Base-by-base conservation (phyloP, 2,888 invertebrate species). In the Belgica antarctica region DNA sequence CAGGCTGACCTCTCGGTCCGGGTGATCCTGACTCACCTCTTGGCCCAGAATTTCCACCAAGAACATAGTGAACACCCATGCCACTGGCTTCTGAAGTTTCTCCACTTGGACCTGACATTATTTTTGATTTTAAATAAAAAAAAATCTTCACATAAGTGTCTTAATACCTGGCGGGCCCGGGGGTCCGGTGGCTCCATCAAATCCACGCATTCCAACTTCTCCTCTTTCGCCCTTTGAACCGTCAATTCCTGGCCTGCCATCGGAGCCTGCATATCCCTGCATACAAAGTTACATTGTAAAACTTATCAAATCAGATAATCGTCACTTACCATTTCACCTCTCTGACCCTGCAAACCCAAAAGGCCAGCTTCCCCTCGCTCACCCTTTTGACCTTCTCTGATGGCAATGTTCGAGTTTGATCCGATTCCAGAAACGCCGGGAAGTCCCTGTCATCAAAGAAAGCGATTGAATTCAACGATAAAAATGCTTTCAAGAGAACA, bases 291-390 rank as follows among this genome's bases (percentile, higher is more conserved):
- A 52, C n/a, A 41, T 41, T n/a, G 3, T 5, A n/a, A 41, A 10
- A 5, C 22, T 52, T 17, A 22, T 3, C 22, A 52, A 52, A n/a
- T n/a, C n/a, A n/a, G n/a, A n/a, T n/a, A n/a, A n/a, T n/a, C n/a
- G n/a, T n/a, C n/a, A 46, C 52, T 19, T 5, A 27, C 61, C 15
- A 25, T 2, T 28, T 69, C 69, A 5, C 61, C 70, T 1, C 27
- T 17, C 22, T 12, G 7, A 7, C 52, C 52, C 22, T 52, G 41
- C 8, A 19, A 12, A 72, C 87, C 87, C 77, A 85, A 86, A 1
- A 84, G 81, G 1, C 87, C 87, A 71, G 77, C 76, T 47, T 78
- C 75, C 68, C 87, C 87, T 77, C 82, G 62, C 24, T 52, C 62
- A 27, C 71, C 71, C 24, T 69, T 63, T 15, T 24, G 34, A 10